A percentile compares a stretch with the other conserved stretches of the same genome.
These are phyloP conservation scores for Rhipidura dahli DNA, from an alignment of 2,113 vertebrate genomes.

Conservation along the genomic window DNA sequence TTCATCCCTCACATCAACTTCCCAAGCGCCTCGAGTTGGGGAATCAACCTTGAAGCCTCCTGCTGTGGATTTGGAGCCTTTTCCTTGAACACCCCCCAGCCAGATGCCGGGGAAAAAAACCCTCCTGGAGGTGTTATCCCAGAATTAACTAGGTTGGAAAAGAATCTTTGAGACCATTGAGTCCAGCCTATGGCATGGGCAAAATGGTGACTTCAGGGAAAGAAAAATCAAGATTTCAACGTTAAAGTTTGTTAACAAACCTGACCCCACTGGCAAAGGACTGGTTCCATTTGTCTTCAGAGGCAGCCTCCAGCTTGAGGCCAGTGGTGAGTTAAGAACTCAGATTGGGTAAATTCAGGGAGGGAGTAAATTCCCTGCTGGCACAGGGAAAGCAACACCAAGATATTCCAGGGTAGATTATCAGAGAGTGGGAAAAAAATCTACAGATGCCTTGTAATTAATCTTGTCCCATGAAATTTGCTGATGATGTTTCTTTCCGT, in stretches of 20 bases:
- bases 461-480: not conserved
- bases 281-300: conserved; percentile 17
- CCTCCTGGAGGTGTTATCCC: not conserved
- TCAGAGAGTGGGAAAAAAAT: not conserved
- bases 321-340: not conserved
- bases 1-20: not conserved
- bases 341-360: not conserved
- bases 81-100: not conserved
- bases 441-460: not conserved
- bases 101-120: not conserved
- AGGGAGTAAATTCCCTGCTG: conserved; percentile 12
- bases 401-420: not conserved
- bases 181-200: not conserved
- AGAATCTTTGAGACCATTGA: not conserved
- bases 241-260: conserved; percentile 12
- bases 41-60: not conserved
- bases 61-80: not conserved
- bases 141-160: not conserved
- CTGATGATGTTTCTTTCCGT: not conserved
- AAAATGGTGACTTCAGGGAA: not conserved
- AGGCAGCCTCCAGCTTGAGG: not conserved
- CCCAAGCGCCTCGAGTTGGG: not conserved
- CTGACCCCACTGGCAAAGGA: conserved; percentile 7
- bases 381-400: not conserved
- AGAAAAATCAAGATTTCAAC: not conserved